Base-by-base conservation (phyloP, 2,888 invertebrate species). In the Pterobdella sp. region DNA sequence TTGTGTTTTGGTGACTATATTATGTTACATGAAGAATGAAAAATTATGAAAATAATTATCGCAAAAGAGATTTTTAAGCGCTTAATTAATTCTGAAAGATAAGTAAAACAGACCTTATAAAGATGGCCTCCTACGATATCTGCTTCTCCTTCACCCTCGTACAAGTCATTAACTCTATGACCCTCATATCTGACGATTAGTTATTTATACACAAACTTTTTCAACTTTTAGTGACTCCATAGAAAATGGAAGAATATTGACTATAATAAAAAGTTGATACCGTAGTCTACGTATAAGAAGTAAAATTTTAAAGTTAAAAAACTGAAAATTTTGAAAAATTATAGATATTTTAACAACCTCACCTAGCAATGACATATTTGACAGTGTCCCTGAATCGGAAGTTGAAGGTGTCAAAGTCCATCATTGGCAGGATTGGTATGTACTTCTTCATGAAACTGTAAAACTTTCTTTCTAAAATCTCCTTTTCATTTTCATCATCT, bases 151-250 rank as follows among this genome's bases (percentile, higher is more conserved):
- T 80, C 79, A 22, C 84, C 84, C 77, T 84, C 81, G 78, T 81
- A 84, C 32, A 82, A 75, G 0, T 84, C 84, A 68, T 78, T 80
- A 14, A 77, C 76, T 72, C 80, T 81, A 56, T 81, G 81, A 22
- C 84, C 84, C 70, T 80, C 80, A 79, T 79, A 84, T 68, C 82
- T 84, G 60, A 26, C n/a, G n/a, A n/a, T n/a, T n/a, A n/a, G n/a
- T n/a, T n/a, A n/a, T n/a, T n/a, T n/a, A n/a, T n/a, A n/a, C n/a
- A n/a, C n/a, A n/a, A n/a, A n/a, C n/a, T n/a, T n/a, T n/a, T n/a
- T n/a, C n/a, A n/a, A n/a, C n/a, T n/a, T n/a, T n/a, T n/a, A n/a
- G n/a, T n/a, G n/a, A n/a, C n/a, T n/a, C n/a, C n/a, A n/a, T n/a
- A n/a, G n/a, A n/a, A n/a, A n/a, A n/a, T n/a, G n/a, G n/a, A n/a